Evolutionary conservation across 2,113 vertebrate species (phyloP), one percentile per base, ranked within the genome.

Genomic region (Alligator sinensis): DNA sequence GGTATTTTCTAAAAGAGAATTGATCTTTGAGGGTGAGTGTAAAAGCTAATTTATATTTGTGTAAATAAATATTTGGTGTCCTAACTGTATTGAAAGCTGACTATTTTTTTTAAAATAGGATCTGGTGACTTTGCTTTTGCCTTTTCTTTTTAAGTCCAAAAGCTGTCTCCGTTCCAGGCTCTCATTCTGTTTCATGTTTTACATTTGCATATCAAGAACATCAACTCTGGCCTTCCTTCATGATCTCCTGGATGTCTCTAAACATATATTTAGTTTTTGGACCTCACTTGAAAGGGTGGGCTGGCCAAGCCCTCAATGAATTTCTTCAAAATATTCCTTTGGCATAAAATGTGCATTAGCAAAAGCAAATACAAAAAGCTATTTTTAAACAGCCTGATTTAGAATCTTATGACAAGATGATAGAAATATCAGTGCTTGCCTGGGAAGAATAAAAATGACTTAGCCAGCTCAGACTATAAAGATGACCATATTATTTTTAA

Each of bases 61-160:
- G 88, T 92, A 94, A 97, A 95, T 96, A 95, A 91, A 90, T 82
- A 84, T 70, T 64, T 82, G 34, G 5, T 90, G 88, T 64, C 75
- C 24, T 64, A 11, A 57, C 84, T 82, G 28, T 81, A 38, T 66
- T 90, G 11, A 10, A 4, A 62, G 17, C 11, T 87, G 82, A 30
- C 47, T 81, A 54, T 83, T 93, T 84, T 5, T 88, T 91, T 88
- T 93, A 28, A 8, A 59, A 4, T 60, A 47, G 47, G 47, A 47
- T 9, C 47, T 47, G 47, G 8, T 47, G 47, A 47, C 30, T 21
- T 28, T 24, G 34, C 22, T 70, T 10, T 18, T 10, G 3, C 16
- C 18, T 68, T 27, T n/a, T 66, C 30, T 18, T 63, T 27, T 66
- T n/a, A 24, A 47, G 47, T 47, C 47, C 47, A 34, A 72, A 11